Evolutionary conservation across 1,140 invertebrate genomes (phyloP).

Genomic region (Eubasilissa regina): DNA sequence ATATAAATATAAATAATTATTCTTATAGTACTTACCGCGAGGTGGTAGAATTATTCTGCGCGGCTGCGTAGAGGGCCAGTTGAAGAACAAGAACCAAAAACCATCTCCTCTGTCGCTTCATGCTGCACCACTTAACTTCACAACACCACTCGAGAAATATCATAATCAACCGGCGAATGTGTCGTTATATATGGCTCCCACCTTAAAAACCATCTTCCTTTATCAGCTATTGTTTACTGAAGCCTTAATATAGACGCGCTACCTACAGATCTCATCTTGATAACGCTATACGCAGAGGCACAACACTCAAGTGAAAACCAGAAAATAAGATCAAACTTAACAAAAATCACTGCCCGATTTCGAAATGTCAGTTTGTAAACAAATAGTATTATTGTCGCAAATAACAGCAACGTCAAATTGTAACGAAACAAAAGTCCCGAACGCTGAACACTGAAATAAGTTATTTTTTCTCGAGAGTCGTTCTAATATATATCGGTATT

Average conservation of each 20-base stretch:
- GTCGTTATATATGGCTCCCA: constrained; percentile 36
- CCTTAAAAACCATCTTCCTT: constrained; percentile 36
- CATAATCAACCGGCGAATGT: constrained; percentile 21
- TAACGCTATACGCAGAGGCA: not conserved
- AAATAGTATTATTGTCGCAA: constrained; percentile 8
- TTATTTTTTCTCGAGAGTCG: not conserved
- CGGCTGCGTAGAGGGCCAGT: constrained; percentile 15
- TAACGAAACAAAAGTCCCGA: not conserved
- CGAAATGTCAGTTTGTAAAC: not conserved
- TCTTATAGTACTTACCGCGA: not conserved
- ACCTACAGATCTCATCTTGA: constrained; percentile 34
- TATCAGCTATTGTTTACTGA: constrained; percentile 35
- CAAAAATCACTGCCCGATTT: too few species aligned
- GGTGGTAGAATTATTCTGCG: constrained; percentile 3
- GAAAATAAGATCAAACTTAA: constrained; percentile 8
- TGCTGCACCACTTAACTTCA: constrained; percentile 33
- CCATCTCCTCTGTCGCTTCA: constrained; percentile 18
- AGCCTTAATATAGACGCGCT: constrained; percentile 24
- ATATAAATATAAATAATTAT: too few species aligned
- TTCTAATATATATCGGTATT: not conserved
- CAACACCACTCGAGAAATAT: constrained; percentile 40
- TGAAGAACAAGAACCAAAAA: constrained; percentile 17
- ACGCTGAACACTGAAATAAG: not conserved
- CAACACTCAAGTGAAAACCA: not conserved
- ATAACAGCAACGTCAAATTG: not conserved